Conservation (phyloP, 2,888 invertebrate species). For the Phragmatobia fuliginosa region DNA sequence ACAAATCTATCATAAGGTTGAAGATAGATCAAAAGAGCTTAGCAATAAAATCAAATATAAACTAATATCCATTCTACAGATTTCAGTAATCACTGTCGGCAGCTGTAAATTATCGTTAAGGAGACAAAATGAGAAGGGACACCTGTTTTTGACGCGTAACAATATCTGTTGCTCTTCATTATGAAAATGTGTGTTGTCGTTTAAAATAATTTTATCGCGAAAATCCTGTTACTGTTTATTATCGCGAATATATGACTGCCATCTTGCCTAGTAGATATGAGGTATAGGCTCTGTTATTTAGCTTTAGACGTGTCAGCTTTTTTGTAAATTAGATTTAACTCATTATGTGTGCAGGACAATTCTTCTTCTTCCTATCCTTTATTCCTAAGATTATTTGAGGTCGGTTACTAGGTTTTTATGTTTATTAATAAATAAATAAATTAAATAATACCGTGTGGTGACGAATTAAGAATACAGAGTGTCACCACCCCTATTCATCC, state of each 20-base stretch:
- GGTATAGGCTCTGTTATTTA: conserved; percentile 24
- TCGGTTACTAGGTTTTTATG: too few relatives aligned
- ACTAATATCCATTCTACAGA: conserved; percentile 40
- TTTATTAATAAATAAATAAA: too few relatives aligned
- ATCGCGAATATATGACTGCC: conserved; percentile 37
- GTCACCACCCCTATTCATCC: too few relatives aligned
- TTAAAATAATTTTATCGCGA: conserved; percentile 40
- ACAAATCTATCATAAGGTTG: neutral
- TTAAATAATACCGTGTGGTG: too few relatives aligned
- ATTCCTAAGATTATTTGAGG: too few relatives aligned
- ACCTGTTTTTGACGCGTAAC: conserved; percentile 47
- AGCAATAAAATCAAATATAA: conserved; percentile 27
- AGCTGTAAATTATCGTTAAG: conserved; percentile 45
- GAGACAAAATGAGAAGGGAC: conserved; percentile 29
- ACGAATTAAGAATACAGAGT: too few relatives aligned
- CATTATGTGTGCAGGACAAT: conserved; percentile 10
- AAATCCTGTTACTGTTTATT: conserved; percentile 29
- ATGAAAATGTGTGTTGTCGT: conserved; percentile 38
- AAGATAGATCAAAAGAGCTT: neutral
- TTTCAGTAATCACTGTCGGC: conserved; percentile 42
- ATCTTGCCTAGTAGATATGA: conserved; percentile 15
- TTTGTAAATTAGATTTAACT: conserved; percentile 23
- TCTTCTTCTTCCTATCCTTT: too few relatives aligned
- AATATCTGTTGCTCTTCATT: conserved; percentile 46
- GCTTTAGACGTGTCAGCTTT: conserved; percentile 9